Base-by-base conservation (phyloP, 2,888 invertebrate species). In the Actias luna region DNA sequence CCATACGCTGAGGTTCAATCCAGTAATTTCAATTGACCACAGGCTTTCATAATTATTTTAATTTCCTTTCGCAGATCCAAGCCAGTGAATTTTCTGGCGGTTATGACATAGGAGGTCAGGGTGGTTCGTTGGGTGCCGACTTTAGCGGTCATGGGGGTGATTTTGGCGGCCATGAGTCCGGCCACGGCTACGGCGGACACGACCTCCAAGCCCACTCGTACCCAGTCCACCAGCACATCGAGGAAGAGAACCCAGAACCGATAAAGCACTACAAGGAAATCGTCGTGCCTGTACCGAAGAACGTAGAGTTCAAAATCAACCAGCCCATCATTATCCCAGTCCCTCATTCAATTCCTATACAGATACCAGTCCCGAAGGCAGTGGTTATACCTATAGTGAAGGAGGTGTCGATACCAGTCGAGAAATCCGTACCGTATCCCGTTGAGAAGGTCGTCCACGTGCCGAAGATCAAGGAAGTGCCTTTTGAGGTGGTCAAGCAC, bases 351-450 rank as follows among this genome's bases (percentile, higher is more conserved):
- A 94, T 95, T 31, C 95, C 95, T 0, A 95, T 95, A 1, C 94
- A 95, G 39, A 89, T 95, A 0, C 95, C 95, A 0, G 95, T 96
- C 0, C 94, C 95, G 0, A 95, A 94, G 70, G 95, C 95, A 0
- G 92, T 95, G 0, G 95, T 95, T 0, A 94, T 95, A 1, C 95
- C 95, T 0, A 93, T 95, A 4, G 89, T 95, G 36, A 95, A 95
- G 76, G 95, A 95, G 69, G 93, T 96, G 1, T 93, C 94, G 0
- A 93, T 95, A 31, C 95, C 95, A 0, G 94, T 96, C 0, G 95
- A 96, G 73, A 96, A 95, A 76, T 95, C 95, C 29, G 95, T 95
- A 4, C 95, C 95, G 0, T 95, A 95, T 75, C 94, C 95, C 0
- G 95, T 96, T 0, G 95, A 95, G 68, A 95, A 93, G 73, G 87